Conservation (phyloP, 2,888 invertebrate genomes). For the Colostygia pectinataria region DNA sequence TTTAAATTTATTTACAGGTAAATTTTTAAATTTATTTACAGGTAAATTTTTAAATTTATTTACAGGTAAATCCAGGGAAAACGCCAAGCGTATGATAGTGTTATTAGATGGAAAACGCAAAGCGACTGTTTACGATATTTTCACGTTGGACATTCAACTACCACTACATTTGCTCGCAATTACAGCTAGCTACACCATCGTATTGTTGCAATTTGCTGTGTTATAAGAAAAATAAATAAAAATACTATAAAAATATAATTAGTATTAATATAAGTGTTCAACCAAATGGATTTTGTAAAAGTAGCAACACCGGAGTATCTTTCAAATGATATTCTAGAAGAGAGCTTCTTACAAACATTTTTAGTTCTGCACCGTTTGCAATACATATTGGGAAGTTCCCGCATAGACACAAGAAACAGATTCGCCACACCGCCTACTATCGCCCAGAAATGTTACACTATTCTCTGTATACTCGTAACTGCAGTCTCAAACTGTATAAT, state of each 20-base stretch:
- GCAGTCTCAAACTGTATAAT: slow-evolving; percentile 26
- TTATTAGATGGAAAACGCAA: slow-evolving; percentile 52
- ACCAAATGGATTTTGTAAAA: slow-evolving; percentile 18
- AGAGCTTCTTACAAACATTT: slow-evolving; percentile 48
- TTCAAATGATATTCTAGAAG: slow-evolving; percentile 55
- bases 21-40: too few relatives aligned
- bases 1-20: too few relatives aligned
- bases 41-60: background rate
- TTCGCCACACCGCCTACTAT: slow-evolving; percentile 52
- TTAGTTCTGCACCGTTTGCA: slow-evolving; percentile 45
- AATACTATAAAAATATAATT: background rate
- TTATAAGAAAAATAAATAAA: slow-evolving; percentile 31
- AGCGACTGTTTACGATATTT: slow-evolving; percentile 57
- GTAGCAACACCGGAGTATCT: slow-evolving; percentile 46
- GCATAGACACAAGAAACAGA: slow-evolving; percentile 50
- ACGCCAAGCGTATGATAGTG: slow-evolving; percentile 51
- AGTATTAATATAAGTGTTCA: too few relatives aligned
- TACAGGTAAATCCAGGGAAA: slow-evolving; percentile 37
- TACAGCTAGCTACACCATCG: slow-evolving; percentile 59
- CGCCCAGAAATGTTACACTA: slow-evolving; percentile 51
- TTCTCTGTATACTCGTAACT: slow-evolving; percentile 37
- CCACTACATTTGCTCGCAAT: slow-evolving; percentile 52
- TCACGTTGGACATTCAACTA: slow-evolving; percentile 47
- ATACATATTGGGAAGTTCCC: slow-evolving; percentile 49
- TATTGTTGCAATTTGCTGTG: slow-evolving; percentile 57